phyloP scores from a whole-genome alignment of 2,888 invertebrate genomes.

The Abrostola tripartita region DNA sequence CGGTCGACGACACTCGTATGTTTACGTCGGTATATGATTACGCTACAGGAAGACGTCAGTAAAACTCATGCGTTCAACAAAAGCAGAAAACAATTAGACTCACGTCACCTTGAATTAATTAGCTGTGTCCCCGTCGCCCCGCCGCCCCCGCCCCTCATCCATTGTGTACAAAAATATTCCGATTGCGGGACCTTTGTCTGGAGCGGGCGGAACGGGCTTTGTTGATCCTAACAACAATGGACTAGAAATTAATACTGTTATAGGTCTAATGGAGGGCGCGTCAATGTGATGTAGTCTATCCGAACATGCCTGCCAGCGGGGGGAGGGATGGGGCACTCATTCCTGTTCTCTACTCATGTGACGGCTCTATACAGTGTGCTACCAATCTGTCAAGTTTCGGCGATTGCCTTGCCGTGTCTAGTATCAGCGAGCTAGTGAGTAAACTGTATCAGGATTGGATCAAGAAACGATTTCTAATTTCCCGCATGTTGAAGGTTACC shows the following conservation, averaged over 20 bases:
- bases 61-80: slow-evolving; percentile 22
- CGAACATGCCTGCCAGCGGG: not conserved
- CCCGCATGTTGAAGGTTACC: no score
- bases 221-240: slow-evolving; percentile 8
- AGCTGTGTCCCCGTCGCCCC: slow-evolving; percentile 22
- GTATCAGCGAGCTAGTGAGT: no score
- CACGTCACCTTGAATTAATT: slow-evolving; percentile 47
- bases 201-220: slow-evolving; percentile 7
- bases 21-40: slow-evolving; percentile 16
- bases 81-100: slow-evolving; percentile 44
- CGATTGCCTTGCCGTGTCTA: no score
- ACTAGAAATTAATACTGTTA: slow-evolving; percentile 3
- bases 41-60: slow-evolving; percentile 27
- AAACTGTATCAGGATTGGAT: no score
- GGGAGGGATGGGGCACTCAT: no score
- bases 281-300: not conserved
- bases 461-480: no score
- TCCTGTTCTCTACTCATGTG: not conserved
- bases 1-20: slow-evolving; percentile 28
- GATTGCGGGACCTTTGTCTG: slow-evolving; percentile 25
- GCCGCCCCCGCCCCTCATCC: slow-evolving; percentile 5
- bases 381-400: no score
- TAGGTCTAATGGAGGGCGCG: not conserved
- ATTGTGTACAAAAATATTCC: slow-evolving; percentile 35
- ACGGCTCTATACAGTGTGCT: not conserved